Evolutionary conservation across 2,888 invertebrate species (phyloP).

Genomic region (Orthosia gracilis): DNA sequence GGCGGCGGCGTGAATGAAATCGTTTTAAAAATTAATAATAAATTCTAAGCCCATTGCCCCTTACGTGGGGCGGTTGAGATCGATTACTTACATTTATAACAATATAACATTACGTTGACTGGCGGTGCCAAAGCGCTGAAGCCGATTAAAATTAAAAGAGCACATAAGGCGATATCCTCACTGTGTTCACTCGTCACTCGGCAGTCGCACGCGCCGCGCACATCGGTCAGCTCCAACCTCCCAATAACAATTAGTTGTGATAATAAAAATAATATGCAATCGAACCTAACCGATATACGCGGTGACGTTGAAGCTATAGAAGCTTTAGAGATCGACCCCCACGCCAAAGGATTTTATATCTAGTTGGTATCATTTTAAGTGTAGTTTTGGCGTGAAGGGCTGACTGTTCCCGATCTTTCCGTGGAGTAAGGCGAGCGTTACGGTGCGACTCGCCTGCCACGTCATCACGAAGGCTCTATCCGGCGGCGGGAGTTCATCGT

Average conservation of each 20-base stretch:
- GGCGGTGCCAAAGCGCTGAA: conserved; percentile 85
- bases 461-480: conserved; percentile 82
- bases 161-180: conserved; percentile 75
- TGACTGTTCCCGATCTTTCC: conserved; percentile 47
- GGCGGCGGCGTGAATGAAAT: conserved; percentile 72
- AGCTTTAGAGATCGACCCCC: conserved; percentile 50
- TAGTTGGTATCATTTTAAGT: conserved; percentile 35
- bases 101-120: conserved; percentile 83
- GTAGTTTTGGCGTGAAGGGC: conserved; percentile 27
- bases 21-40: conserved; percentile 78
- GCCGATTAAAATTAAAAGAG: conserved; percentile 80
- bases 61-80: conserved; percentile 87
- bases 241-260: conserved; percentile 68
- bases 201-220: conserved; percentile 50
- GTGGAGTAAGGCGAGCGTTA: conserved; percentile 64
- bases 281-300: conserved; percentile 65
- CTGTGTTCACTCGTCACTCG: conserved; percentile 43
- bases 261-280: conserved; percentile 83
- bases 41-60: conserved; percentile 87
- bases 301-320: conserved; percentile 45
- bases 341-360: conserved; percentile 39
- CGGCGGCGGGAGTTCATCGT: conserved; percentile 74
- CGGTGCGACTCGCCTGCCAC: conserved; percentile 73
- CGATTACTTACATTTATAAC: conserved; percentile 85
- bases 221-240: conserved; percentile 67